These are phyloP conservation scores for Liolophura sinensis DNA, from an alignment of 1,140 invertebrate genomes.

Conservation along the genomic window DNA sequence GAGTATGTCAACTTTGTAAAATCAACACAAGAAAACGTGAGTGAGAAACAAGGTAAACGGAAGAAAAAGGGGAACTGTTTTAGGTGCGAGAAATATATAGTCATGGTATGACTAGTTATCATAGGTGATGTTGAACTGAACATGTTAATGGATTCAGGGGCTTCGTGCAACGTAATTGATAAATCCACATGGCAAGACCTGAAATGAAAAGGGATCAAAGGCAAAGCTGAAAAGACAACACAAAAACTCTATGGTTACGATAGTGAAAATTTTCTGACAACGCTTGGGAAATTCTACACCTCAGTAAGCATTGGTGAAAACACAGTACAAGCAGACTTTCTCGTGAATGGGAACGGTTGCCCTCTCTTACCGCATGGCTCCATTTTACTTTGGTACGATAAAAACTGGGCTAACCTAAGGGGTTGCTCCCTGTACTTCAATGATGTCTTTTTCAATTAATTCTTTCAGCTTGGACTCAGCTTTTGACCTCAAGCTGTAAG, in stretches of 20 bases:
- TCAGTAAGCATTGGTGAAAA: constrained; percentile 1
- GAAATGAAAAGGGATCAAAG: constrained; percentile 3
- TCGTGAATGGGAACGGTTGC: constrained; percentile 9
- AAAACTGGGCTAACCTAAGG: constrained; percentile 37
- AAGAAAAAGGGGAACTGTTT: constrained; percentile 5
- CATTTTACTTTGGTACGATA: constrained; percentile 31
- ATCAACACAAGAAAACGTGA: no score
- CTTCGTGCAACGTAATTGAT: constrained; percentile 15
- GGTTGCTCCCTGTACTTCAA: constrained; percentile 33
- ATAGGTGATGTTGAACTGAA: constrained; percentile 9
- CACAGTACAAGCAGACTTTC: constrained; percentile 6
- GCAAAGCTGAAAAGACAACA: neutral
- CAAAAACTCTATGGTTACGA: constrained; percentile 17
- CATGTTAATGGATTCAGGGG: constrained; percentile 20
- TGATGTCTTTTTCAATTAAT: constrained; percentile 28
- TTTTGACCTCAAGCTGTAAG: constrained; percentile 18
- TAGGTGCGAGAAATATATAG: constrained; percentile 9
- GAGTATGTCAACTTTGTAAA: no score
- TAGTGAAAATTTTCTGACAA: constrained; percentile 8
- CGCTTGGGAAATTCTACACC: constrained; percentile 14
- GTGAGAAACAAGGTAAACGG: no score
- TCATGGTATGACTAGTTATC: neutral
- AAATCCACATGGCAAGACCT: constrained; percentile 9
- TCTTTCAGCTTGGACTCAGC: constrained; percentile 27
- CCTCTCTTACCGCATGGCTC: constrained; percentile 26